phyloP scores from a whole-genome alignment of 2,113 vertebrate genomes.

The Dicaeum eximium region DNA sequence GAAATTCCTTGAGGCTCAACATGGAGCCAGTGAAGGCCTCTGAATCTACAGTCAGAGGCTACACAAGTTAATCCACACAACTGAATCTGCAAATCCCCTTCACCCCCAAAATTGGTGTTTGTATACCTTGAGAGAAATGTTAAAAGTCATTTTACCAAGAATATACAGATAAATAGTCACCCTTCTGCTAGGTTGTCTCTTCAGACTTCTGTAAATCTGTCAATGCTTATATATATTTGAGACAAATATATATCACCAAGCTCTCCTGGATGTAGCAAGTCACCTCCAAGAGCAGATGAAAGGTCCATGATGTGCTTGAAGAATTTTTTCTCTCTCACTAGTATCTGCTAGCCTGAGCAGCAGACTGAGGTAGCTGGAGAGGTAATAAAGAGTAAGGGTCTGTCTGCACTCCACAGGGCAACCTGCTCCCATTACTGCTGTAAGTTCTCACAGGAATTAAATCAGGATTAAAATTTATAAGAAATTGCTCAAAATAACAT shows the following conservation, averaged over 20 bases:
- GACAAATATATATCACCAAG: background rate
- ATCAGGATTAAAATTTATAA: background rate
- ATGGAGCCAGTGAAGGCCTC: background rate
- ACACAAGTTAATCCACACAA: background rate
- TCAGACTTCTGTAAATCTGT: background rate
- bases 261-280: background rate
- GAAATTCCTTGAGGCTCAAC: background rate
- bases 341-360: background rate
- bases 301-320: background rate
- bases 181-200: background rate
- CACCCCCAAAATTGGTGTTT: background rate
- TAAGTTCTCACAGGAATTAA: background rate
- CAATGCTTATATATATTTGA: background rate
- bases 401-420: background rate
- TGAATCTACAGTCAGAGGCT: background rate
- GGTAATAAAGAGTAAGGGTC: background rate
- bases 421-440: background rate
- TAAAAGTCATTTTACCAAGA: background rate
- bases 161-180: background rate
- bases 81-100: background rate
- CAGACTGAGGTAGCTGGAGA: rapidly evolving
- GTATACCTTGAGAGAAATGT: background rate
- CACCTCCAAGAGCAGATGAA: background rate
- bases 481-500: background rate
- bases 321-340: background rate